Conservation (phyloP, 2,888 invertebrate species). For the Lutraria lutraria region DNA sequence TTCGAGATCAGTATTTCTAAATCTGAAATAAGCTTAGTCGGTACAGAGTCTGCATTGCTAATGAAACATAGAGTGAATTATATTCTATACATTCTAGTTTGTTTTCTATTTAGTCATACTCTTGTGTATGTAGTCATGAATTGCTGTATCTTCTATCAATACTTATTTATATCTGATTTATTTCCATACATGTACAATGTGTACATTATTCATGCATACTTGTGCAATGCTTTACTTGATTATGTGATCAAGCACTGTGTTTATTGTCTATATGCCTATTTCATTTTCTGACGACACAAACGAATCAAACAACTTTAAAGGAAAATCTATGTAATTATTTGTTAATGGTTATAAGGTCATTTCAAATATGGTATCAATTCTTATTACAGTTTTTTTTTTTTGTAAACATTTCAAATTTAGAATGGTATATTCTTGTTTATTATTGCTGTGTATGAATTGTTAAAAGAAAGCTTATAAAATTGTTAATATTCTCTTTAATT, state of each 20-base stretch:
- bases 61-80: background rate
- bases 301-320: background rate
- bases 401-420: background rate
- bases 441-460: background rate
- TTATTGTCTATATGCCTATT: background rate
- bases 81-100: background rate
- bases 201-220: background rate
- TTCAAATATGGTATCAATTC: background rate
- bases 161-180: background rate
- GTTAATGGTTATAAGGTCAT: background rate
- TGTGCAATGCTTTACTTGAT: background rate
- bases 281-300: background rate
- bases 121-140: background rate
- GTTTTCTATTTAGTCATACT: background rate
- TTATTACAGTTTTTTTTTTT: background rate
- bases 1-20: background rate
- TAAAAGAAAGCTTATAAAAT: background rate
- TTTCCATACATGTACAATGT: background rate
- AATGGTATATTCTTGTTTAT: conserved; percentile 17
- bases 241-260: background rate
- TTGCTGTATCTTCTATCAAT: background rate
- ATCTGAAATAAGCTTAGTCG: background rate
- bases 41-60: background rate
- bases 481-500: background rate
- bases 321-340: background rate